Base-by-base conservation (phyloP, 2,888 invertebrate species). In the Cyrtodaria siliqua region DNA sequence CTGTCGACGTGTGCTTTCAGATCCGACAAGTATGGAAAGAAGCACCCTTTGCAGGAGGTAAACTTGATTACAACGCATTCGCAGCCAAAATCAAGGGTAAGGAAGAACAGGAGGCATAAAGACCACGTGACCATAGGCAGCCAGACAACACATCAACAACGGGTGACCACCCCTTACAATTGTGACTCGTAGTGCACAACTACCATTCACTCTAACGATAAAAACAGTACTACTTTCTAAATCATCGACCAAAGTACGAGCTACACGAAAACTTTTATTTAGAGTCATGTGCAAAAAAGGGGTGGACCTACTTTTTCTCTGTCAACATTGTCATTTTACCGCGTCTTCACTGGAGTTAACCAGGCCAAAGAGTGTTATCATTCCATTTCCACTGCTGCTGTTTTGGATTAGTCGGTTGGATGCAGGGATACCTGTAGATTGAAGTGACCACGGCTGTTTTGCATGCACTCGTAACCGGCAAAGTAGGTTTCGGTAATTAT, bases 51-150 rank as follows among this genome's bases (percentile, higher is more conserved):
- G 90, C 91, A 64, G 93, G 90, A 61, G 94, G 94, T 85, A 90
- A 92, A 84, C 88, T 94, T 72, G 94, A 94, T 89, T 94, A 94
- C 90, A 91, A 92, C 78, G 93, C 92, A 63, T 94, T 94, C 86
- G 93, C 93, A 66, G 89, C 89, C 56, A 91, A 93, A 75, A 93
- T 94, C 85, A 94, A 94, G 91, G 93, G 94, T 82, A 94, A 94
- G 79, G 93, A 93, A 72, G 93, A 94, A 68, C 93, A 93, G 18
- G 71, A 77, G 40, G 29, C 38, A 63, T 70, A 66, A 56, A 56
- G 60, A 49, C 23, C 77, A 68, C 69, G 64, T 77, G 71, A 73
- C 60, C 71, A 74, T 76, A 70, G 74, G 79, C 82, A 76, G 80
- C 80, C 76, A 77, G 67, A 73, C 75, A 78, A 80, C 78, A 78